Evolutionary conservation across 2,113 vertebrate genomes (phyloP).

Genomic region (Chrysemys picta): DNA sequence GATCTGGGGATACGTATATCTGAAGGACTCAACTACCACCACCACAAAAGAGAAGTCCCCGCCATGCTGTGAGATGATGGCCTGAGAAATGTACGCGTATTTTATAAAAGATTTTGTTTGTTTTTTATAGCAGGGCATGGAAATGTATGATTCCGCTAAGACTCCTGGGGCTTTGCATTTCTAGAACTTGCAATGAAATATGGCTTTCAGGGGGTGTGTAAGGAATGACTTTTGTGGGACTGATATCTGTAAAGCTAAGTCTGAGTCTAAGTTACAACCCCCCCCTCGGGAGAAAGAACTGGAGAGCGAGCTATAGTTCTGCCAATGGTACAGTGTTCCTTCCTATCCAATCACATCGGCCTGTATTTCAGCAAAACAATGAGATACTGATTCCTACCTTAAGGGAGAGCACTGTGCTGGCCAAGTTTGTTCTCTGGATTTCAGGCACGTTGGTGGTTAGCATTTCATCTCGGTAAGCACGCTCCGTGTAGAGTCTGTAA

Average conservation of each 20-base stretch:
- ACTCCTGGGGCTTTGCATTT: neutral
- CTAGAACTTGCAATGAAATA: neutral
- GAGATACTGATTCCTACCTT: constrained; percentile 82
- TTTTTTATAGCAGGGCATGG: neutral
- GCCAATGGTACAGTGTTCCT: neutral
- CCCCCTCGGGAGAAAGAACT: accelerated
- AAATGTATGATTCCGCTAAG: neutral
- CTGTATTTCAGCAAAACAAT: neutral
- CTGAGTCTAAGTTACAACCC: neutral
- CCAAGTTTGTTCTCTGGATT: constrained; percentile 97
- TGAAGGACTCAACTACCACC: neutral
- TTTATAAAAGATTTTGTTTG: neutral
- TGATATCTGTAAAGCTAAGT: neutral
- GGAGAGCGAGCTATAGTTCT: neutral
- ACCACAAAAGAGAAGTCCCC: neutral
- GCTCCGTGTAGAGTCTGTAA: constrained; percentile 95
- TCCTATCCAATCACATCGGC: neutral
- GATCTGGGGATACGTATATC: accelerated
- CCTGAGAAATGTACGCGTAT: neutral
- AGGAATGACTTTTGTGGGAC: neutral
- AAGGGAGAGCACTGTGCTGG: constrained; percentile 96
- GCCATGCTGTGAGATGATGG: neutral
- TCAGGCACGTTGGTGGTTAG: constrained; percentile 97
- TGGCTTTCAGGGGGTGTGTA: neutral
- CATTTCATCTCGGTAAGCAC: constrained; percentile 99